Conservation (phyloP, 1,140 invertebrate species). For the Heliothis virescens region DNA sequence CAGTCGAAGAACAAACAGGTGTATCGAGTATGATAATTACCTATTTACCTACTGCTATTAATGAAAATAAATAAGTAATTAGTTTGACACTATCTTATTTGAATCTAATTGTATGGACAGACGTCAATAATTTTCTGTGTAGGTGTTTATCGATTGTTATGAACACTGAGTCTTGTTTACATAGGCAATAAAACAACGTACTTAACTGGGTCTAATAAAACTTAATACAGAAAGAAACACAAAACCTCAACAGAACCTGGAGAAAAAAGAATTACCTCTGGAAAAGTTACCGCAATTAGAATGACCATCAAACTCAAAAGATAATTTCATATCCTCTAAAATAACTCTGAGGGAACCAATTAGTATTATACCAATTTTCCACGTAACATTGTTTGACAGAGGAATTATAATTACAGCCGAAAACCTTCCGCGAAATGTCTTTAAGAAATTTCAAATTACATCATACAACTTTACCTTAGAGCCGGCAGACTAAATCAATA, state of each 20-base stretch:
- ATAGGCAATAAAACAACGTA: too few relatives aligned
- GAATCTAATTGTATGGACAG: too few relatives aligned
- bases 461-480: constrained; percentile 59
- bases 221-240: background rate
- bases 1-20: too few relatives aligned
- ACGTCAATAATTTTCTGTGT: too few relatives aligned
- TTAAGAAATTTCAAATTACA: constrained; percentile 59
- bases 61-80: too few relatives aligned
- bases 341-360: constrained; percentile 38
- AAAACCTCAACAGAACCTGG: background rate
- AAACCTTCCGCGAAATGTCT: constrained; percentile 46
- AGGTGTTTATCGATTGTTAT: too few relatives aligned
- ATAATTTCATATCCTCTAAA: constrained; percentile 24
- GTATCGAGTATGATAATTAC: too few relatives aligned
- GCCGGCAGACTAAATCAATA: constrained; percentile 57
- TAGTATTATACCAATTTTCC: constrained; percentile 45
- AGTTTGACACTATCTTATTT: too few relatives aligned
- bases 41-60: too few relatives aligned
- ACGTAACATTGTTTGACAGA: constrained; percentile 46
- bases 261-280: background rate
- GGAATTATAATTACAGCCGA: constrained; percentile 46
- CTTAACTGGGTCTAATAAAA: too few relatives aligned
- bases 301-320: background rate
- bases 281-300: background rate
- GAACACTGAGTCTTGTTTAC: too few relatives aligned